phyloP scores from a whole-genome alignment of 2,797 vertebrate genomes.

The Halcyon leucocephala region DNA sequence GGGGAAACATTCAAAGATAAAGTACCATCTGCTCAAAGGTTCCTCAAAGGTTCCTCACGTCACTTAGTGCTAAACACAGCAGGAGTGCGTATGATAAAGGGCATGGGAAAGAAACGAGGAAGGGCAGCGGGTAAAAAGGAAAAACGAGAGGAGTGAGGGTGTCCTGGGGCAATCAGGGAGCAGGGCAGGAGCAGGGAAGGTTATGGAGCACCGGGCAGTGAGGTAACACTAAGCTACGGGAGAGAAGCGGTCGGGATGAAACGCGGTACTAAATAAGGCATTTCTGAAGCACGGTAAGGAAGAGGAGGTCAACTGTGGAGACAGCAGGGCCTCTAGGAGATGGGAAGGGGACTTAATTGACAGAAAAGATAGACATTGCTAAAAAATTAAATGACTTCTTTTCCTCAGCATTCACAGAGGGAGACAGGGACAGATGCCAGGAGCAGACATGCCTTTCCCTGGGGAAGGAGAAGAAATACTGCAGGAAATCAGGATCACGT shows the following conservation, averaged over 20 bases:
- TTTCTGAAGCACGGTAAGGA: conserved; percentile 14
- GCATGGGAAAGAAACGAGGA: conserved; percentile 42
- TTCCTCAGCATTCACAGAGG: conserved; percentile 66
- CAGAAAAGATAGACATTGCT: conserved; percentile 64
- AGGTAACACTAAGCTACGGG: not conserved
- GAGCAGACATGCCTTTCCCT: conserved; percentile 69
- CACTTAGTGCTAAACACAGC: conserved; percentile 45
- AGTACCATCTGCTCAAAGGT: conserved; percentile 72
- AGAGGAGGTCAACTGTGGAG: conserved; percentile 52
- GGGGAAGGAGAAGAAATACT: conserved; percentile 61
- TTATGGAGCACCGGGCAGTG: not conserved
- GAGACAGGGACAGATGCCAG: conserved; percentile 73
- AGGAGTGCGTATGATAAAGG: conserved; percentile 31
- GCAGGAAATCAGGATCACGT: conserved; percentile 64
- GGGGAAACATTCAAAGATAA: conserved; percentile 66
- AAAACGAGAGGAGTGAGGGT: not conserved
- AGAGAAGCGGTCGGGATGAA: not conserved
- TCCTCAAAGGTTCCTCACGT: conserved; percentile 65
- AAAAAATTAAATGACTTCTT: conserved; percentile 69
- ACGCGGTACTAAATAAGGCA: not conserved
- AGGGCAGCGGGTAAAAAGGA: not conserved
- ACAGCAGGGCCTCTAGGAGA: conserved; percentile 51
- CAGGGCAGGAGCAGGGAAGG: not conserved
- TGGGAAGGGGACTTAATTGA: conserved; percentile 55
- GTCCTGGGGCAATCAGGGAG: not conserved